These are phyloP conservation scores for Melinopterus prodromus DNA, from an alignment of 2,888 invertebrate genomes.

Conservation along the genomic window DNA sequence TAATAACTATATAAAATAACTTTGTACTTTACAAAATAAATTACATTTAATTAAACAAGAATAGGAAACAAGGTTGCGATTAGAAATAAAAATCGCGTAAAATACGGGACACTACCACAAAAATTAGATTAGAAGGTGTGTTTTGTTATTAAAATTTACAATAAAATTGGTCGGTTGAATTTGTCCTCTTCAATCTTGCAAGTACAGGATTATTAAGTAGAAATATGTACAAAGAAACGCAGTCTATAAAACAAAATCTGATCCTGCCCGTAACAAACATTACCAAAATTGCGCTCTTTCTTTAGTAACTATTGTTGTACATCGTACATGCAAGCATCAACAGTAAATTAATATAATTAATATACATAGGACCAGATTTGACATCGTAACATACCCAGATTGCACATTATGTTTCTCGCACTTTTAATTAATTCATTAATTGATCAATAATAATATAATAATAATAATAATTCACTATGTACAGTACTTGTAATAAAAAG, in stretches of 20 bases:
- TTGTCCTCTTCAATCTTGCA: slow-evolving; percentile 21
- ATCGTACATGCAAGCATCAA: slow-evolving; percentile 6
- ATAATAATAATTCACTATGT: slow-evolving; percentile 49
- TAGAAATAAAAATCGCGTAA: slow-evolving; percentile 30
- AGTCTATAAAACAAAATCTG: slow-evolving; percentile 30
- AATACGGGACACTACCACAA: slow-evolving; percentile 24
- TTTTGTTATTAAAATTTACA: slow-evolving; percentile 17
- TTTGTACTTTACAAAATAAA: slow-evolving; percentile 37
- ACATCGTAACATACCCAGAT: slow-evolving; percentile 41
- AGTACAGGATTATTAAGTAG: slow-evolving; percentile 21
- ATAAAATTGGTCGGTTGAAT: slow-evolving; percentile 30
- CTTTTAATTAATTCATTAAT: slow-evolving; percentile 9
- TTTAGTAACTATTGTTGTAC: slow-evolving; percentile 13
- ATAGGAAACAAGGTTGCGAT: slow-evolving; percentile 31
- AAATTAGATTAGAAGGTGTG: slow-evolving; percentile 27
- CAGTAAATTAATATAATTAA: neutral
- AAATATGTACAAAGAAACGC: slow-evolving; percentile 26
- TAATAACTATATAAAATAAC: slow-evolving; percentile 23
- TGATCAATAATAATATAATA: slow-evolving; percentile 38
- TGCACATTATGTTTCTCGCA: slow-evolving; percentile 51
- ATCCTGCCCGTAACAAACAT: slow-evolving; percentile 11
- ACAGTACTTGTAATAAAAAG: slow-evolving; percentile 56
- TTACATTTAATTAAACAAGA: slow-evolving; percentile 29
- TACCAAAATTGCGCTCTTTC: neutral
- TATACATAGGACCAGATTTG: slow-evolving; percentile 29